These are phyloP conservation scores for Uromys caudimaculatus DNA, from an alignment of 2,797 vertebrate species.

Conservation along the genomic window DNA sequence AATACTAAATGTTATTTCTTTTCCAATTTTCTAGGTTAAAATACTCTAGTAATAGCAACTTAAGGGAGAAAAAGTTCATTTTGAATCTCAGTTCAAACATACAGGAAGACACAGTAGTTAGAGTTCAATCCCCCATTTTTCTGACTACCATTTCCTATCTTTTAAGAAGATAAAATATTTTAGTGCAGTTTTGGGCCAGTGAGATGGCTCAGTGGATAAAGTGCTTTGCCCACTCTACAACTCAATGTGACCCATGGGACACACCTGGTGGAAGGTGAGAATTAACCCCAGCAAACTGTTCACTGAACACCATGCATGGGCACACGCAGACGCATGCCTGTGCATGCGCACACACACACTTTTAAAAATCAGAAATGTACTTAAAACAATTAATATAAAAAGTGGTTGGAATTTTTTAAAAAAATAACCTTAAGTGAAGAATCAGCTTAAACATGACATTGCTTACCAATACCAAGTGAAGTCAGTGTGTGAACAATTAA, in stretches of 20 bases:
- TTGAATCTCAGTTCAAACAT: neutral
- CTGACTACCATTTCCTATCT: neutral
- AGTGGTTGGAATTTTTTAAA: neutral
- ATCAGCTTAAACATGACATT: slow-evolving; percentile 6
- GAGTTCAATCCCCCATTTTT: neutral
- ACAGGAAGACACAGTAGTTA: neutral
- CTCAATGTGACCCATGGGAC: neutral
- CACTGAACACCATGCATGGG: neutral
- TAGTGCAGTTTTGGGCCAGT: neutral
- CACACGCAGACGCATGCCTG: neutral
- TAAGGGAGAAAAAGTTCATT: neutral
- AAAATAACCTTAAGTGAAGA: neutral
- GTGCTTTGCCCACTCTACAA: neutral
- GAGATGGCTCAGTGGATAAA: neutral
- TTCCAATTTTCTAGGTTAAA: neutral
- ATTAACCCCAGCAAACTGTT: neutral
- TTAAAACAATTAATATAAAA: neutral
- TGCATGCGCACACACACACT: neutral
- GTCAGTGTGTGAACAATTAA: neutral
- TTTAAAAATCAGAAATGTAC: neutral
- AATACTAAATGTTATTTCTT: neutral
- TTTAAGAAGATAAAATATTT: neutral
- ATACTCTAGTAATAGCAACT: neutral
- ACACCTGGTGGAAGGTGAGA: neutral
- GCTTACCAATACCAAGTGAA: slow-evolving; percentile 10